Evolutionary conservation across 2,888 invertebrate genomes (phyloP).

Genomic region (Drosophila mayaguana): DNA sequence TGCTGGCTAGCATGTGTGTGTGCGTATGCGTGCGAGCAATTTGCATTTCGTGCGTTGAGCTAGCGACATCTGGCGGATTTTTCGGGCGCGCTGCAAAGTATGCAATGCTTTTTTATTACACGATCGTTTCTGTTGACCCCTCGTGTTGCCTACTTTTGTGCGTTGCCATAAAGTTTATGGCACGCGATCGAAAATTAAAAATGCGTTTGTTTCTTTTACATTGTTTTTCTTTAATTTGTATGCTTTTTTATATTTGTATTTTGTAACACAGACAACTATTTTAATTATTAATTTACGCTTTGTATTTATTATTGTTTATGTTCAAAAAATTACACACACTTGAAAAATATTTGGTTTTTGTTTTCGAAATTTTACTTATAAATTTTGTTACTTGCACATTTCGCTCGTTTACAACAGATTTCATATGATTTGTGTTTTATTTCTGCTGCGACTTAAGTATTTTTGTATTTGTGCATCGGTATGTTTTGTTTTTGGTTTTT

Average conservation of each 20-base stretch:
- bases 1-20: constrained; percentile 1
- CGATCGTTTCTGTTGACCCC: constrained; percentile 1
- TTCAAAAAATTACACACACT: constrained; percentile 81
- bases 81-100: constrained; percentile 38
- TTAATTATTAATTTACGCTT: constrained; percentile 73
- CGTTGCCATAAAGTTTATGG: constrained; percentile 65
- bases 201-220: constrained; percentile 38
- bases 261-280: constrained; percentile 79
- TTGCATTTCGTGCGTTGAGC: constrained; percentile 12
- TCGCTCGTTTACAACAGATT: constrained; percentile 47
- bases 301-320: constrained; percentile 68
- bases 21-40: constrained; percentile 1
- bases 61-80: constrained; percentile 44
- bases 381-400: constrained; percentile 38
- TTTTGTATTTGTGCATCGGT: constrained; percentile 32
- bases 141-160: constrained; percentile 47
- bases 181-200: constrained; percentile 43
- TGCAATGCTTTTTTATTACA: constrained; percentile 26
- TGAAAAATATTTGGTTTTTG: constrained; percentile 72
- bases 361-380: constrained; percentile 34
- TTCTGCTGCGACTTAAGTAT: constrained; percentile 13
- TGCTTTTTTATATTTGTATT: constrained; percentile 64
- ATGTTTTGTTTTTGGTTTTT: constrained; percentile 28
- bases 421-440: constrained; percentile 21
- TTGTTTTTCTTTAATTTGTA: constrained; percentile 69